Evolutionary conservation across 2,113 vertebrate species (phyloP).

Genomic region (Zingel zingel): DNA sequence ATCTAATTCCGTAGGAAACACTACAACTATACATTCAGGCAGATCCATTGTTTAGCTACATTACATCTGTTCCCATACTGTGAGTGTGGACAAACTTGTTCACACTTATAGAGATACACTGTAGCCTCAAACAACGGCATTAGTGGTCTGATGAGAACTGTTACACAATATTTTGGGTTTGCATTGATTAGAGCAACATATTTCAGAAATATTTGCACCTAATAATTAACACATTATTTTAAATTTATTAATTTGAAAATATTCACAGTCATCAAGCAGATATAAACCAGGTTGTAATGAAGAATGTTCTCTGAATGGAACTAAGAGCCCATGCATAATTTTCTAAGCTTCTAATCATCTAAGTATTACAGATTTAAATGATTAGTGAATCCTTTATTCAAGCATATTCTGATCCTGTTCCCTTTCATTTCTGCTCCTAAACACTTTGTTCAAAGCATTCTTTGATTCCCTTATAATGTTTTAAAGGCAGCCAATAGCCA

Average conservation of each 20-base stretch:
- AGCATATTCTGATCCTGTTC: not conserved
- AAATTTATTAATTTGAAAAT: too few relatives aligned
- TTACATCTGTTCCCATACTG: not conserved
- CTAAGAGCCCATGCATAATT: not conserved
- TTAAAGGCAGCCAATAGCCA: constrained; percentile 19
- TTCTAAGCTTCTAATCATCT: not conserved
- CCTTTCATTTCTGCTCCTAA: constrained; percentile 20
- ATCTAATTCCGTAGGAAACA: not conserved
- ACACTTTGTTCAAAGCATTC: constrained; percentile 36
- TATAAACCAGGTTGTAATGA: not conserved
- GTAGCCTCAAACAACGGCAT: constrained; percentile 3
- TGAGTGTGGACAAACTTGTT: not conserved
- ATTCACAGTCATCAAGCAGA: not conserved
- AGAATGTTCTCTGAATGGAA: not conserved
- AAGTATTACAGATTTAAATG: constrained; percentile 1
- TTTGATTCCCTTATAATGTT: constrained; percentile 35
- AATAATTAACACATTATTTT: not conserved
- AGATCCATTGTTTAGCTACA: not conserved
- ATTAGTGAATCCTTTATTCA: constrained; percentile 15
- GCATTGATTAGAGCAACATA: constrained; percentile 12
- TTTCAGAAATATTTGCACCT: constrained; percentile 27
- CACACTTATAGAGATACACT: constrained; percentile 2
- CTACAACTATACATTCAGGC: not conserved
- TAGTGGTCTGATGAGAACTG: not conserved
- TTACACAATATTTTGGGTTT: constrained; percentile 23